These are phyloP conservation scores for Armadillidium nasatum DNA, from an alignment of 1,140 invertebrate genomes.

Conservation along the genomic window DNA sequence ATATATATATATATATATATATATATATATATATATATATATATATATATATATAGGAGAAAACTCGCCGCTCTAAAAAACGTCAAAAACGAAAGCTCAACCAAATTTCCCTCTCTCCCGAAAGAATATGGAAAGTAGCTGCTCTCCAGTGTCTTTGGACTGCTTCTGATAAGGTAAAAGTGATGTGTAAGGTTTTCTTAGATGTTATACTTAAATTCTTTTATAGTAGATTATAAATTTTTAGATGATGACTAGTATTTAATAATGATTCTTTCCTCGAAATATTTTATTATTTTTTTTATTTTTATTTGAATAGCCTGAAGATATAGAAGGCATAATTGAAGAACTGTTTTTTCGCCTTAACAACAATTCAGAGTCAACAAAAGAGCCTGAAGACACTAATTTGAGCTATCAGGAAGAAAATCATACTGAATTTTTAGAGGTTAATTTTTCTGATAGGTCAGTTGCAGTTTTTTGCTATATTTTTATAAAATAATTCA, in stretches of 20 bases:
- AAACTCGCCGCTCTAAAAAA: not conserved
- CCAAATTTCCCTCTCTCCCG: not conserved
- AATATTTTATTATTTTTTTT: no score
- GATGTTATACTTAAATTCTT: no score
- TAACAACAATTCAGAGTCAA: not conserved
- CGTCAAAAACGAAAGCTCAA: not conserved
- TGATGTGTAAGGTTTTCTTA: no score
- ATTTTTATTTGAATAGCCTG: no score
- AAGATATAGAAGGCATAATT: not conserved
- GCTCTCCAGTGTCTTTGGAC: conserved; percentile 1
- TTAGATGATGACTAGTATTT: no score
- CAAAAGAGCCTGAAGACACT: not conserved
- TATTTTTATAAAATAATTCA: no score
- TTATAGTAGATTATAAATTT: no score
- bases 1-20: conserved; percentile 24
- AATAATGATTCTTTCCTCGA: no score
- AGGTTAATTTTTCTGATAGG: no score
- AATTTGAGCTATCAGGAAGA: no score
- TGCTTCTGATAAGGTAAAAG: not conserved
- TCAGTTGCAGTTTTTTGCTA: no score
- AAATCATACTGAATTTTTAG: no score
- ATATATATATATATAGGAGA: conserved; percentile 16
- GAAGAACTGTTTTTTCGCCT: not conserved
- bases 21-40: conserved; percentile 24
- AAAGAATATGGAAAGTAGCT: conserved; percentile 2